Percentiles rank a stretch among this genome's conserved stretches.
These are phyloP conservation scores for Oryzias javanicus DNA, from an alignment of 2,113 vertebrate species.

Conservation along the genomic window DNA sequence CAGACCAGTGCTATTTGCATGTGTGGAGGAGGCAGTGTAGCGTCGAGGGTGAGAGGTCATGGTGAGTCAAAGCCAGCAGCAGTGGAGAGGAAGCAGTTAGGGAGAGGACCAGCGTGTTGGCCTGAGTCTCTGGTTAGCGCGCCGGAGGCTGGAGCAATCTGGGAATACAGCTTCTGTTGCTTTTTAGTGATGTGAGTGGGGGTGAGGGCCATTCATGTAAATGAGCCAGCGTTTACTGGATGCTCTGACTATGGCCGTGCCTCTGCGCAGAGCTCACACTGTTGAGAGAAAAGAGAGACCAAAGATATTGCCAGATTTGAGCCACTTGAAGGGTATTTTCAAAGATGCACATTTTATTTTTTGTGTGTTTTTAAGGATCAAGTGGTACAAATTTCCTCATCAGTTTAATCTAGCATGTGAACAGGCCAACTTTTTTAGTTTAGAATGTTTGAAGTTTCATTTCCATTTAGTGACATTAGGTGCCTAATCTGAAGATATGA, in stretches of 20 bases:
- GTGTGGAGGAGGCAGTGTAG: slow-evolving; percentile 76
- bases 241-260: slow-evolving; percentile 38
- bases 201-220: slow-evolving; percentile 66
- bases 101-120: slow-evolving; percentile 66
- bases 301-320: slow-evolving; percentile 20
- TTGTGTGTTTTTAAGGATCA: background rate
- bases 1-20: slow-evolving; percentile 70
- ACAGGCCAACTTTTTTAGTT: too few relatives aligned
- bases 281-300: slow-evolving; percentile 25
- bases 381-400: background rate
- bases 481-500: too few relatives aligned
- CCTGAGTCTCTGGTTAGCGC: slow-evolving; percentile 64
- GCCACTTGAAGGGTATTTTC: background rate
- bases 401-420: too few relatives aligned
- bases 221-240: slow-evolving; percentile 60
- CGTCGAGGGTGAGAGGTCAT: slow-evolving; percentile 73
- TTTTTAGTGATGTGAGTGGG: slow-evolving; percentile 48
- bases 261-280: slow-evolving; percentile 41
- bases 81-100: slow-evolving; percentile 65
- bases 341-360: background rate
- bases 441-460: too few relatives aligned
- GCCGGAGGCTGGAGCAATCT: slow-evolving; percentile 62
- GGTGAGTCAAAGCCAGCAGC: slow-evolving; percentile 74
- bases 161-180: slow-evolving; percentile 63
- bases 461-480: too few relatives aligned